Conservation (phyloP, 2,113 vertebrate genomes). For the Sylvilagus bachmani region DNA sequence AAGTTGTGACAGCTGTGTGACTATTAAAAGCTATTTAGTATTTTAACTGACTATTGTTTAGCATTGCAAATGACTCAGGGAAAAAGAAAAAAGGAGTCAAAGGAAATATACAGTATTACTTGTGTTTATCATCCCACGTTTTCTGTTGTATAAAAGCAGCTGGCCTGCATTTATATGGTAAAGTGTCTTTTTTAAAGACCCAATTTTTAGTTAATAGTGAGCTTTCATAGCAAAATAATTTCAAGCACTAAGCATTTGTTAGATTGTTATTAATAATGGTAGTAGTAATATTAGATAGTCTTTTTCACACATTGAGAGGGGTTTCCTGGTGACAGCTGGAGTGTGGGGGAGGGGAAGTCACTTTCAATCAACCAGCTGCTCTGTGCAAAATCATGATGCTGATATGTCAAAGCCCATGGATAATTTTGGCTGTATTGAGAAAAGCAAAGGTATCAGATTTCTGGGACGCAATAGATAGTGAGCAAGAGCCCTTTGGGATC, state of each 20-base stretch:
- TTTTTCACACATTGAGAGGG: slow-evolving; percentile 23
- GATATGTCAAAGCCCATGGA: slow-evolving; percentile 61
- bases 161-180: background rate
- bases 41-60: slow-evolving; percentile 53
- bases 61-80: slow-evolving; percentile 64
- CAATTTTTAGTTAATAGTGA: slow-evolving; percentile 63
- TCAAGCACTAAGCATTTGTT: slow-evolving; percentile 56
- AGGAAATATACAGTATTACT: background rate
- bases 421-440: slow-evolving; percentile 68
- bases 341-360: slow-evolving; percentile 54
- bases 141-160: background rate
- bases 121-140: rapidly evolving
- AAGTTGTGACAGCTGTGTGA: slow-evolving; percentile 65
- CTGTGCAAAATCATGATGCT: slow-evolving; percentile 34
- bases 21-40: slow-evolving; percentile 61
- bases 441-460: slow-evolving; percentile 64
- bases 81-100: background rate
- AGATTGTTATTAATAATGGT: slow-evolving; percentile 48
- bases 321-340: slow-evolving; percentile 77
- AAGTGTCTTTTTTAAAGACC: background rate
- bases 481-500: slow-evolving; percentile 33
- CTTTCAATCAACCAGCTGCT: slow-evolving; percentile 76
- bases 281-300: slow-evolving; percentile 44
- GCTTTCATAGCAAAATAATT: slow-evolving; percentile 72
- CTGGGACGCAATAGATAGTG: slow-evolving; percentile 30